A percentile compares a stretch with the other conserved stretches of the same genome.
These are phyloP conservation scores for Rhorus exstirpatorius DNA, from an alignment of 2,888 invertebrate genomes.

Conservation along the genomic window DNA sequence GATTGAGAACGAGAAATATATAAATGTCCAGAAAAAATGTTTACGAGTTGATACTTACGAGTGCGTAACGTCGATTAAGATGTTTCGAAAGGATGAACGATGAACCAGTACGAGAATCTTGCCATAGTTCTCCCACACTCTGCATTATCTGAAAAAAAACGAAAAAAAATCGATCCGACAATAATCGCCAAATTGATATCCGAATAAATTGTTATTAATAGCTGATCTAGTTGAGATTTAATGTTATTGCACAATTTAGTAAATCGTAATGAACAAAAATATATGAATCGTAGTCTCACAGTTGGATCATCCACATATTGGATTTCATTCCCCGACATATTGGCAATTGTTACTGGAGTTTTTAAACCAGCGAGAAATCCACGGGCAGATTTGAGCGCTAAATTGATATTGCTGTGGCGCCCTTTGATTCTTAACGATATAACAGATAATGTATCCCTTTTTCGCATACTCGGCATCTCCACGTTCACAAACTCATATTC, in stretches of 20 bases:
- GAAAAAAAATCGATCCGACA: not conserved
- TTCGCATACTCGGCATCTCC: not conserved
- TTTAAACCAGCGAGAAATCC: conserved; percentile 13
- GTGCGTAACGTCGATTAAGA: too few species aligned
- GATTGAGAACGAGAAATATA: too few species aligned
- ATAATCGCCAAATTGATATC: too few species aligned
- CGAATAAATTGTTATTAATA: too few species aligned
- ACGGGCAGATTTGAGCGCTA: not conserved
- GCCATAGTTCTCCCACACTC: too few species aligned
- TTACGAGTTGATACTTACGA: too few species aligned
- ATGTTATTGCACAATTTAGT: too few species aligned
- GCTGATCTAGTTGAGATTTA: too few species aligned
- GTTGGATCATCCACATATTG: not conserved
- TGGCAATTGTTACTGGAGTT: not conserved
- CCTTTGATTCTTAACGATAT: not conserved
- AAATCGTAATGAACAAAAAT: not conserved
- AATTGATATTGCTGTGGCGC: not conserved
- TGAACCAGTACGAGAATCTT: too few species aligned
- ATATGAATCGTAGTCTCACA: not conserved
- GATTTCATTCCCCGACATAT: not conserved
- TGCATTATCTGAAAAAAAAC: too few species aligned
- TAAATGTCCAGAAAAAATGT: too few species aligned
- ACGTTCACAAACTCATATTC: not conserved
- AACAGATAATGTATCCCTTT: not conserved
- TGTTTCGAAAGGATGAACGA: too few species aligned